Percentiles rank a stretch among this genome's conserved stretches.
Conservation (phyloP, 2,113 vertebrate genomes). For the Limnothrissa miodon region DNA sequence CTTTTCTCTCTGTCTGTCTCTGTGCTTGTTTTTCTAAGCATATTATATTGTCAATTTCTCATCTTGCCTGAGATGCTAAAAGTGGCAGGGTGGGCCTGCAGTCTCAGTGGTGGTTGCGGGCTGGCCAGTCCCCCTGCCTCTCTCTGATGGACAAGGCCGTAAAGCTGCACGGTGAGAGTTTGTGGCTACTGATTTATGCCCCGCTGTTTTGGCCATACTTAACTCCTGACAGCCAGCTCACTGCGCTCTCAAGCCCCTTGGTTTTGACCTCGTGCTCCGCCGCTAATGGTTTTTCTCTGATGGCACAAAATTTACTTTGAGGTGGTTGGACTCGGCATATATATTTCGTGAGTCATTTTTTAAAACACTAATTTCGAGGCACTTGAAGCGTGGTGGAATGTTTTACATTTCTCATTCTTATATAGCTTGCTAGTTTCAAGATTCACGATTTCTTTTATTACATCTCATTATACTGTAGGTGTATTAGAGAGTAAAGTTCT, state of each 20-base stretch:
- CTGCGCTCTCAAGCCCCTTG: slow-evolving; percentile 1
- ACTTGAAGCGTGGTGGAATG: background rate
- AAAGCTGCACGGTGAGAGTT: background rate
- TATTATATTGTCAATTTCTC: background rate
- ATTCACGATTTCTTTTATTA: no score
- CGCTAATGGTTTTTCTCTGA: slow-evolving; percentile 6
- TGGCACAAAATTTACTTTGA: background rate
- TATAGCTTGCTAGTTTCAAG: background rate
- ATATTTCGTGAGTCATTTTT: background rate
- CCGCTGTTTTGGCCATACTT: slow-evolving; percentile 5
- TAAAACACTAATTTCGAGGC: background rate
- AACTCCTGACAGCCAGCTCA: slow-evolving; percentile 8
- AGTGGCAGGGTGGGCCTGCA: background rate
- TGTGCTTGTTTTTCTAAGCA: background rate
- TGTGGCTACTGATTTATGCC: background rate
- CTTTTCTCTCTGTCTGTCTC: background rate
- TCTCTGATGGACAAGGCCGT: background rate
- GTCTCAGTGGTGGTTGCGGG: background rate
- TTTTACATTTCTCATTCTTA: background rate
- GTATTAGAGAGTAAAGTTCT: no score
- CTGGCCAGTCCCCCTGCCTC: background rate
- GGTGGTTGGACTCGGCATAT: background rate
- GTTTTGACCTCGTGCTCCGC: background rate
- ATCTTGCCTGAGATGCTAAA: background rate
- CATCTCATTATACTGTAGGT: no score